Evolutionary conservation across 2,797 vertebrate genomes (phyloP).

Genomic region (Rhynchonycteris naso): DNA sequence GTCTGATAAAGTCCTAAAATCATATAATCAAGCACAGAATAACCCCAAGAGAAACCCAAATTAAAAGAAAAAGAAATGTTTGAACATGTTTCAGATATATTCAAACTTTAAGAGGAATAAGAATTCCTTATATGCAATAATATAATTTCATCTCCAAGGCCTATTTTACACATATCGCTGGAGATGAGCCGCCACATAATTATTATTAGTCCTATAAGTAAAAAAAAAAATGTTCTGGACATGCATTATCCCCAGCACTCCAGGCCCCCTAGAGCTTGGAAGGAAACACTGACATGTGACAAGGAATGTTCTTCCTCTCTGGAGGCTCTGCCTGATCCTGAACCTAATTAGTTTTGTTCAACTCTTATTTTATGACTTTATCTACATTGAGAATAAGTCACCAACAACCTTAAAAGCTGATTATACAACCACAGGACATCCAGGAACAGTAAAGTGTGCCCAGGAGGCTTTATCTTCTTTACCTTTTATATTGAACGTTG

Average conservation of each 20-base stretch:
- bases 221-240: conserved; percentile 77
- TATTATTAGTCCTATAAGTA: conserved; percentile 80
- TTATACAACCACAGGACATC: conserved; percentile 60
- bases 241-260: conserved; percentile 72
- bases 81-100: not conserved
- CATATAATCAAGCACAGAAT: not conserved
- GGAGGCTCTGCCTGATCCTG: conserved; percentile 43
- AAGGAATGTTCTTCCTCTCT: conserved; percentile 46
- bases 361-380: conserved; percentile 74
- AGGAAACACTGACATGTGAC: conserved; percentile 75
- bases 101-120: not conserved
- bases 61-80: not conserved
- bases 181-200: conserved; percentile 80
- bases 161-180: conserved; percentile 69
- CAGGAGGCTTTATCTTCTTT: conserved; percentile 18
- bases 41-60: not conserved
- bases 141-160: conserved; percentile 71
- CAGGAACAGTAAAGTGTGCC: conserved; percentile 58
- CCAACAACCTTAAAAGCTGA: conserved; percentile 67
- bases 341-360: conserved; percentile 78
- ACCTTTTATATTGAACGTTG: conserved; percentile 66
- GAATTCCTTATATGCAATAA: conserved; percentile 46
- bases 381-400: conserved; percentile 78
- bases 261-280: not conserved
- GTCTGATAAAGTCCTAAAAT: not conserved